phyloP scores from a whole-genome alignment of 2,797 vertebrate species.

The Furcifer pardalis region DNA sequence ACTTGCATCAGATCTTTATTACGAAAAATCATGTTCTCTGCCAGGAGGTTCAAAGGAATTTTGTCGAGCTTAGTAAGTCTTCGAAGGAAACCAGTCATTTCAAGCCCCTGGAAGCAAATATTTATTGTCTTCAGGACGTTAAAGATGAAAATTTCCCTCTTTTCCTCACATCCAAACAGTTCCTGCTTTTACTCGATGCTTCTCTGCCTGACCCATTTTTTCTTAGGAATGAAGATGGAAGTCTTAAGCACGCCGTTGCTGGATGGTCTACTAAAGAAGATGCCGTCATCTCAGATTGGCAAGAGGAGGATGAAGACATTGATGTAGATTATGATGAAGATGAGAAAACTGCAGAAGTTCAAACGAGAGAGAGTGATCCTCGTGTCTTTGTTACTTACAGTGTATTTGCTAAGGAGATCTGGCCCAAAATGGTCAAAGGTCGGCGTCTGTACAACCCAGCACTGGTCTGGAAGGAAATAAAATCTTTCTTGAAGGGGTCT shows the following conservation, averaged over 20 bases:
- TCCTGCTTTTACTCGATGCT: slow-evolving; percentile 79
- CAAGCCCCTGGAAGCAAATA: slow-evolving; percentile 72
- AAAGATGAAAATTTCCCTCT: slow-evolving; percentile 80
- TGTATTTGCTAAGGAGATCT: slow-evolving; percentile 77
- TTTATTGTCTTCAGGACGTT: slow-evolving; percentile 79
- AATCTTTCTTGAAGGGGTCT: slow-evolving; percentile 83
- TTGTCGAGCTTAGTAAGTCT: slow-evolving; percentile 81
- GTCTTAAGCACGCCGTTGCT: slow-evolving; percentile 73
- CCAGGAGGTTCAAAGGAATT: slow-evolving; percentile 82
- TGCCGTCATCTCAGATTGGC: slow-evolving; percentile 69
- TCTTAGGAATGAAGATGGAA: slow-evolving; percentile 81
- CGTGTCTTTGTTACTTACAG: slow-evolving; percentile 76
- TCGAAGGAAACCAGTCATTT: slow-evolving; percentile 78
- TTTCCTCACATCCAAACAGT: slow-evolving; percentile 80
- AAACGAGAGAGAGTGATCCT: slow-evolving; percentile 69
- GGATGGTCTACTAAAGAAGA: slow-evolving; percentile 81
- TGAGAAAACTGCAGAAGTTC: slow-evolving; percentile 55
- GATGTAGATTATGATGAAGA: slow-evolving; percentile 70
- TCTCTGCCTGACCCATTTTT: slow-evolving; percentile 81
- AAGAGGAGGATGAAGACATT: slow-evolving; percentile 75
- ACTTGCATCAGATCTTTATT: slow-evolving; percentile 81
- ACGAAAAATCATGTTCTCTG: slow-evolving; percentile 84
- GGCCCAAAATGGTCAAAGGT: slow-evolving; percentile 82
- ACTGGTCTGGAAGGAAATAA: slow-evolving; percentile 84
- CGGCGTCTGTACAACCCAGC: slow-evolving; percentile 78